These are phyloP conservation scores for Paradoxurus hermaphroditus DNA, from an alignment of 2,113 vertebrate species.

Conservation along the genomic window DNA sequence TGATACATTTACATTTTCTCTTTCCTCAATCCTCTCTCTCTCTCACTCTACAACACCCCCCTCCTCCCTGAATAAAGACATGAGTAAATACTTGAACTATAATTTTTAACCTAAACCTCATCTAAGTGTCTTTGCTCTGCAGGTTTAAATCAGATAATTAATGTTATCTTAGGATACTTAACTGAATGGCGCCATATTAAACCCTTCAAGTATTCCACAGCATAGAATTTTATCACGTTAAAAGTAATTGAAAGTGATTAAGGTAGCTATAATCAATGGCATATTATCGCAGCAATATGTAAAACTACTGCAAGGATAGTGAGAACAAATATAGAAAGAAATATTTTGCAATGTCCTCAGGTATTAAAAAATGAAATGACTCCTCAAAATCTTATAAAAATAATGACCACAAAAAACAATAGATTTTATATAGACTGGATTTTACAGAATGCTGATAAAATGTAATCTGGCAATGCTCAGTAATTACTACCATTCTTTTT, in stretches of 20 bases:
- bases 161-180: neutral
- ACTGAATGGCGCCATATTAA: conserved; percentile 43
- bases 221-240: conserved; percentile 35
- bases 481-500: neutral
- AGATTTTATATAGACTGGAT: neutral
- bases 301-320: conserved; percentile 5
- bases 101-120: neutral
- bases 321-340: neutral
- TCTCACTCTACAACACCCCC: neutral
- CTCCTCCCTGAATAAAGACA: neutral
- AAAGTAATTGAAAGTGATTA: conserved; percentile 61
- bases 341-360: neutral
- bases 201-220: conserved; percentile 2
- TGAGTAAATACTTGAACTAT: neutral
- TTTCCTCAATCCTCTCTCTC: too few species aligned
- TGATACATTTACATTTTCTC: neutral
- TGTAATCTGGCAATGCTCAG: accelerated
- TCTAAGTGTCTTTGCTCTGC: conserved; percentile 17
- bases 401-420: neutral
- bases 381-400: neutral
- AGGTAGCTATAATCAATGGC: neutral
- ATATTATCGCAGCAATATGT: neutral
- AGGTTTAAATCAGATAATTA: conserved; percentile 49
- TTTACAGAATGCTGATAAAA: neutral
- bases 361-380: neutral